Evolutionary conservation across 1,140 invertebrate species (phyloP), one percentile per base, ranked within the genome.

Genomic region (Lordiphosa collinella): DNA sequence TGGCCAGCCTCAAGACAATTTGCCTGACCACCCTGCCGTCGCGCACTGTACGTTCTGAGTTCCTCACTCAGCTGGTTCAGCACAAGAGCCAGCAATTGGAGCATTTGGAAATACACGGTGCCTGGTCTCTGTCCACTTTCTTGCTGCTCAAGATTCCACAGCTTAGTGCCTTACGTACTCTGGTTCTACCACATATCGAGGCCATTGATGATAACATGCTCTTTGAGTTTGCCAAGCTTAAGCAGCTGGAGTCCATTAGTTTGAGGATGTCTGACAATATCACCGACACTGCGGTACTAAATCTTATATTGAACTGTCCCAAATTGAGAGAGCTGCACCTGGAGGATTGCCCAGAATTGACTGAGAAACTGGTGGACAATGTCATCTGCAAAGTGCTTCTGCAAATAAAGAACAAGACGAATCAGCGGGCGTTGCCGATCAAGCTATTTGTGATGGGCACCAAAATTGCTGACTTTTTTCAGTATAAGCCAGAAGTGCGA

Each of bases 1-100:
- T 79, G 4, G 74, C 75, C 3, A 46, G 8, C 1, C 38, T 79
- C 0, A 79, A 57, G 36, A 16, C 16, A 9, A 11, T 63, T 6
- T 43, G 6, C 4, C 38, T 13, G 11, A 31, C n/a, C 3, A 49
- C 3, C 2, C 0, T 10, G 8, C 11, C 12, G 0, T 34, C 14
- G 1, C 4, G 9, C 7, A 5, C 2, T 0, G 2, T 67, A 10
- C 48, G 43, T 18, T 1, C 1, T 0, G 25, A 58, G 25, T 44
- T 73, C 8, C 11, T 67, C n/a, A 10, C 47, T 3, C 34, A 34
- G 9, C 41, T 80, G 9, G 51, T 14, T 0, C 4, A 41, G 11
- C 14, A 54, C 11, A 67, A 72, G 5, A 8, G 55, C 0, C 8
- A 34, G 1, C 38, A 75, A 43, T 36, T 82, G 18, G 51, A 73